Evolutionary conservation across 2,113 vertebrate genomes (phyloP), one percentile per base, ranked within the genome.

Genomic region (Climacteris rufus): DNA sequence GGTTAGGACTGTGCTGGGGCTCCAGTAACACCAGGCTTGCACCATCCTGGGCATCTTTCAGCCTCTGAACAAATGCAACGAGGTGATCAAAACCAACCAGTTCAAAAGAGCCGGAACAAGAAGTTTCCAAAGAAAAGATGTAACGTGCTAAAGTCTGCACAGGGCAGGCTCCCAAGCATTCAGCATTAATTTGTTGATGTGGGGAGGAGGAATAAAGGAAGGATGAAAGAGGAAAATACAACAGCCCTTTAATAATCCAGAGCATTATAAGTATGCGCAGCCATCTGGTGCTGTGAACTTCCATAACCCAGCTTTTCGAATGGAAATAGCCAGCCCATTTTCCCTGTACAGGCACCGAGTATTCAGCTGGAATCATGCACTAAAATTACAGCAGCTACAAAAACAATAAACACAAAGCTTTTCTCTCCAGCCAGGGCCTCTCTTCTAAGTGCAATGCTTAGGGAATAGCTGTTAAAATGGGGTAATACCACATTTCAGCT

Each of bases 241-340:
- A 94, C 76, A 74, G 83, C 52, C 87, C 69, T 97, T 96, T 91
- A 96, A 94, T 97, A 97, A 97, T 97, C 96, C 95, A 80, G 53
- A 70, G 96, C 82, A 90, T 94, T 94, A 63, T 93, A 96, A 96
- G 96, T 64, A 90, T 53, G 52, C 33, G 0, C 52, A 56, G 94
- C 95, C 97, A 97, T 97, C 96, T 97, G 97, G 92, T 92, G 94
- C 37, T 1, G 81, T 96, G 91, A 96, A 95, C 96, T 96, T 70
- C 90, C 2, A 66, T 96, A 96, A 97, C 94, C 94, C 93, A 92
- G 94, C 88, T 92, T 95, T 92, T 57, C 12, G 13, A 81, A 95
- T 92, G 93, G 93, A 95, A 95, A 93, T 23, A 95, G 89, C 83
- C 94, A 72, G 68, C 44, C 8, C 20, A 59, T 40, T 74, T 57